Base-by-base conservation (phyloP, 2,888 invertebrate genomes). In the Microplitis manilae region DNA sequence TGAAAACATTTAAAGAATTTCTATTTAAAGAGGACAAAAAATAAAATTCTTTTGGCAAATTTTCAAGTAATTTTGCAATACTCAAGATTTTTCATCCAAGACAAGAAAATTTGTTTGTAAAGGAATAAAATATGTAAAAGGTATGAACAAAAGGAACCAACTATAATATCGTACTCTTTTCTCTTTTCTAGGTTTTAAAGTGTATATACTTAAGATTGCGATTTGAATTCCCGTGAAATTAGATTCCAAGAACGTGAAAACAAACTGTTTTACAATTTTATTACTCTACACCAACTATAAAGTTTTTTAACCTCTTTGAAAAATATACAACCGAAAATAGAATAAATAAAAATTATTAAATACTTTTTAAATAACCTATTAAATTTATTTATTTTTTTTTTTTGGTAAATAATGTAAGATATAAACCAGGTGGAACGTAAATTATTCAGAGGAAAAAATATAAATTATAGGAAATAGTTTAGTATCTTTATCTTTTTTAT, bases 191-290 rank as follows among this genome's bases (percentile, higher is more conserved):
- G 8, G 50, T 50, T 50, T 50, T 30, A 30, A 30, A 50, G 50
- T 50, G 50, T 50, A 13, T 73, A 68, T 60, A 62, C 75, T 68
- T 50, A 74, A 75, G 72, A 76, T 73, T 73, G 73, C 73, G 70
- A 77, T 77, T 77, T 73, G 68, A 77, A 75, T 77, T 70, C 79
- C 75, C 72, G 30, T 38, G 79, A 77, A 80, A 82, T 82, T 82
- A 81, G 77, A 81, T 82, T 81, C 61, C 79, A 77, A 64, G 74
- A 77, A 76, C 77, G 77, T 68, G 73, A 78, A 76, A 77, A 77
- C 75, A 67, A 74, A 78, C 77, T 68, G 62, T 64, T 73, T 62
- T n/a, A 68, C 74, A 40, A 76, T 74, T 75, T 76, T 77, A 77
- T 69, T 39, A 20, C 39, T 68, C 38, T 64, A 17, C 20, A 65